Percentiles rank a stretch among this genome's conserved stretches.
phyloP scores from a whole-genome alignment of 2,797 vertebrate species.

The Malacoraja senta region DNA sequence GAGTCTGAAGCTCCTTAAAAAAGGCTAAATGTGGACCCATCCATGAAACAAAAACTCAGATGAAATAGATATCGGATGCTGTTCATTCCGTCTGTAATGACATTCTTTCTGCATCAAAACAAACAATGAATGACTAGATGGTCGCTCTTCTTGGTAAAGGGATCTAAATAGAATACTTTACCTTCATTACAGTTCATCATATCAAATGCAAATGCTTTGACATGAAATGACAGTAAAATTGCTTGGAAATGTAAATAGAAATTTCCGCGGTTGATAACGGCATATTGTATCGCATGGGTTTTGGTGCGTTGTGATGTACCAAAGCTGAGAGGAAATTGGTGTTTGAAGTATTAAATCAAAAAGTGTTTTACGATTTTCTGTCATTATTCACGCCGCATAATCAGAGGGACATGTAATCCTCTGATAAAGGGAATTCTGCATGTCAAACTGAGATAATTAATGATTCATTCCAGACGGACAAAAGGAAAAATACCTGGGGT shows the following conservation, averaged over 20 bases:
- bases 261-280: neutral
- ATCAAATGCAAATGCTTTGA: conserved; percentile 1
- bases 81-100: neutral
- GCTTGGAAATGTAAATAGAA: neutral
- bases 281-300: neutral
- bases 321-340: neutral
- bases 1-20: neutral
- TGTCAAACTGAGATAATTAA: neutral
- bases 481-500: neutral
- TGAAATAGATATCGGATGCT: neutral
- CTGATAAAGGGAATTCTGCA: conserved; percentile 10
- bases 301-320: neutral
- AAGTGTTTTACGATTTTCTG: conserved; percentile 26
- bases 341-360: conserved; percentile 10
- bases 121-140: neutral
- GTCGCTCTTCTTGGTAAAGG: neutral
- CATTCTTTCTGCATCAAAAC: neutral
- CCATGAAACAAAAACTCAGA: neutral
- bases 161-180: neutral
- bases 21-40: neutral
- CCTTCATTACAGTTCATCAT: neutral
- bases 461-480: neutral
- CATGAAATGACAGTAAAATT: neutral
- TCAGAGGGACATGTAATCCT: neutral
- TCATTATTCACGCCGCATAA: neutral